phyloP scores from a whole-genome alignment of 2,888 invertebrate genomes.

The Fragum sueziense region DNA sequence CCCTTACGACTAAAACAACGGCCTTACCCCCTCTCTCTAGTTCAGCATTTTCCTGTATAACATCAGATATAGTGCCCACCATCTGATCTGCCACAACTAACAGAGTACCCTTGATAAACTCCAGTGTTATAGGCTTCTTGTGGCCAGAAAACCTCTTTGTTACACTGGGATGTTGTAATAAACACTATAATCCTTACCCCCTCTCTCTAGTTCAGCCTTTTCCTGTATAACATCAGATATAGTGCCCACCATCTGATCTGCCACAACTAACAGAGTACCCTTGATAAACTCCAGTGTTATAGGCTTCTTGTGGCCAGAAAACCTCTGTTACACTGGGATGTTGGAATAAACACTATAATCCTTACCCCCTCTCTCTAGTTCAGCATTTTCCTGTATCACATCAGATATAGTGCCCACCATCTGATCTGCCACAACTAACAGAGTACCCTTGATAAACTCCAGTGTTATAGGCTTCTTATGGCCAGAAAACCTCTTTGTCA shows the following conservation, averaged over 20 bases:
- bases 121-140: conserved; percentile 68
- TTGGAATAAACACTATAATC: no score
- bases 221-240: conserved; percentile 78
- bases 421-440: conserved; percentile 77
- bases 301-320: conserved; percentile 68
- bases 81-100: conserved; percentile 78
- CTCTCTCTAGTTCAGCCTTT: conserved; percentile 72
- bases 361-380: conserved; percentile 71
- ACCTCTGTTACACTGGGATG: no score
- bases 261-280: conserved; percentile 75
- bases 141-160: conserved; percentile 70
- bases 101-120: conserved; percentile 77
- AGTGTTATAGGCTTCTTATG: conserved; percentile 67
- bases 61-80: conserved; percentile 77
- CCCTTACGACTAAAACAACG: no score
- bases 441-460: conserved; percentile 77
- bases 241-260: conserved; percentile 78
- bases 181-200: no score
- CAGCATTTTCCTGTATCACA: conserved; percentile 76
- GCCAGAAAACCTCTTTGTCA: conserved; percentile 68
- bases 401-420: conserved; percentile 79
- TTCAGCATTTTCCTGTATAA: conserved; percentile 76
- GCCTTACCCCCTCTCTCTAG: conserved; percentile 72
- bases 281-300: conserved; percentile 76
- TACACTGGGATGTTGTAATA: no score